A percentile compares a stretch with the other conserved stretches of the same genome.
These are phyloP conservation scores for Masticophis lateralis DNA, from an alignment of 2,797 vertebrate species.

Conservation along the genomic window DNA sequence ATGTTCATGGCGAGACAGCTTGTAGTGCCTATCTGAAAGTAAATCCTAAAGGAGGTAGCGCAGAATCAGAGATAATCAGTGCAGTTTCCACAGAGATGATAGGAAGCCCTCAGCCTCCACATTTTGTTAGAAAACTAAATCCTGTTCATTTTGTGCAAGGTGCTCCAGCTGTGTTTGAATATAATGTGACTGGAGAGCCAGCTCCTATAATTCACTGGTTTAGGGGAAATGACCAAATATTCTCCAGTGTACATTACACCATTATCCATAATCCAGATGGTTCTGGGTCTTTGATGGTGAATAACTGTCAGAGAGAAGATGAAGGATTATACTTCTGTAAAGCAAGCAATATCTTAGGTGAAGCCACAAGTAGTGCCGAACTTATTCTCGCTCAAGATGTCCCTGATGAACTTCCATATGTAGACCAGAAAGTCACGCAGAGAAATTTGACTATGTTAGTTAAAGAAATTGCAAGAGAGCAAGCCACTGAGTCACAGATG, in stretches of 20 bases:
- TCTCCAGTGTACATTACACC: slow-evolving; percentile 67
- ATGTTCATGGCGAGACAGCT: slow-evolving; percentile 76
- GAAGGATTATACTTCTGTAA: slow-evolving; percentile 81
- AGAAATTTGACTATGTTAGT: slow-evolving; percentile 70
- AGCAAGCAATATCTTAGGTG: slow-evolving; percentile 79
- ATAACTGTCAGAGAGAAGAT: slow-evolving; percentile 74
- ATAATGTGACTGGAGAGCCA: slow-evolving; percentile 76
- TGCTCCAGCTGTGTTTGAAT: slow-evolving; percentile 77
- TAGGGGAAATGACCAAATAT: slow-evolving; percentile 76
- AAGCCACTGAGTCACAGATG: slow-evolving; percentile 76
- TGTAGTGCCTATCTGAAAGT: slow-evolving; percentile 83
- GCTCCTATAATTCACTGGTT: slow-evolving; percentile 81
- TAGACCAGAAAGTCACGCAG: slow-evolving; percentile 66
- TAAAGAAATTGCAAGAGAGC: slow-evolving; percentile 73
- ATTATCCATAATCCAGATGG: slow-evolving; percentile 77
- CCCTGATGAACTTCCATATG: slow-evolving; percentile 55
- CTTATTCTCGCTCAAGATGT: slow-evolving; percentile 77
- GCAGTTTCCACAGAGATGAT: slow-evolving; percentile 32
- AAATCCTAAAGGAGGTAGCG: slow-evolving; percentile 63
- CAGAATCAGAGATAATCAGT: slow-evolving; percentile 8
- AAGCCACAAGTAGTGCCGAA: slow-evolving; percentile 80
- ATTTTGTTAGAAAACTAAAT: slow-evolving; percentile 74
- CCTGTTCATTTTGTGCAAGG: slow-evolving; percentile 74
- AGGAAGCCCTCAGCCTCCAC: slow-evolving; percentile 72
- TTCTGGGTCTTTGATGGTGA: slow-evolving; percentile 79